Base-by-base conservation (phyloP, 2,797 vertebrate species). In the Diplodus puntazzo region DNA sequence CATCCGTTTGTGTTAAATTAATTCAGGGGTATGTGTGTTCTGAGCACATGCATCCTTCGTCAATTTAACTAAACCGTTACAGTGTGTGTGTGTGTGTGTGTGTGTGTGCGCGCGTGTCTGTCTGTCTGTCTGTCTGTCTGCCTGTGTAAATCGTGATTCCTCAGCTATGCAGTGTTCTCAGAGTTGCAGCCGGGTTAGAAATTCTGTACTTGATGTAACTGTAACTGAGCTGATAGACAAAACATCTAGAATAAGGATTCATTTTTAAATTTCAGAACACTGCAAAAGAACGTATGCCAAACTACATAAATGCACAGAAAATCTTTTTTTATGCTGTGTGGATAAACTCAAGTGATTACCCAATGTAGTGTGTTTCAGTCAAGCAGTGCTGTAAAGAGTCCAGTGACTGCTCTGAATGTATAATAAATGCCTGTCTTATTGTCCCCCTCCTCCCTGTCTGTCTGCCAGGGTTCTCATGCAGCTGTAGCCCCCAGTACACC, bases 401-500 rank as follows among this genome's bases (percentile, higher is more conserved):
- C 23, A 27, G 55, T 27, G 20, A 66, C 46, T 53, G 53, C 53
- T 68, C 23, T 42, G 18, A 69, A 71, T 75, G 12, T 3, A 20
- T 68, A 52, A 79, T 71, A 45, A 74, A 34, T 43, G 52, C 25
- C 16, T 73, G 4, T 49, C 13, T 53, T 11, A 14, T 54, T 39
- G 8, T 57, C n/a, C 2, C 17, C 7, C 18, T 34, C 6, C n/a
- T n/a, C 6, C 10, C 34, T 50, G 10, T 54, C 5, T 65, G 42
- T 80, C 63, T 87, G 2, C 54, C 90, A 99, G 98, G 97, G 20
- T 99, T 98, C 85, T 96, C 95, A 43, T 99, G 98, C 89, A 96
- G 90, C 90, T 99, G 98, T 84, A 95, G 95, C 62, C 95, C 96
- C 59, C 96, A 97, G 88, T 98, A 96, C 95, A 99, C 97, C 0